Evolutionary conservation across 2,797 vertebrate species (phyloP).

Genomic region (Antennarius maculatus): DNA sequence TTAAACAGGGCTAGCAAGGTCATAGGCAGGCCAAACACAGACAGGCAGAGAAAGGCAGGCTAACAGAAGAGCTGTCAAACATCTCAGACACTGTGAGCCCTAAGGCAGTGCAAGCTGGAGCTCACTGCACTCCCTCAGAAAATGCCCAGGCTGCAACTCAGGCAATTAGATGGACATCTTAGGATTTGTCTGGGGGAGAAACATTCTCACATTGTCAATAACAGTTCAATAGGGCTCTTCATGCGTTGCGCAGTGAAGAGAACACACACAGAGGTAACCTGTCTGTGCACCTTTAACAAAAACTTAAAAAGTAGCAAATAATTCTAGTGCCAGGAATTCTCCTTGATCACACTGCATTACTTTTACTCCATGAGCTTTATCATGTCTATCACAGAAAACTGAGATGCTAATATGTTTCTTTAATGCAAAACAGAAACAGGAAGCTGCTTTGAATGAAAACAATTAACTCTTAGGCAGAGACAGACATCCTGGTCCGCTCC

Average conservation of each 20-base stretch:
- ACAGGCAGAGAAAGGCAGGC: conserved; percentile 9
- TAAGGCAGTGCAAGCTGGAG: conserved; percentile 32
- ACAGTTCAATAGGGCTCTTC: too few species aligned
- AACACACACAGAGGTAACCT: conserved; percentile 24
- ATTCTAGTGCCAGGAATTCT: conserved; percentile 27
- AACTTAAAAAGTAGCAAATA: too few species aligned
- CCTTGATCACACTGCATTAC: conserved; percentile 50
- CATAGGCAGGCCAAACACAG: conserved; percentile 37
- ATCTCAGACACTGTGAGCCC: conserved; percentile 36
- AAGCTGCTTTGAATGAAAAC: not conserved
- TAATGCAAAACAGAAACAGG: conserved; percentile 35
- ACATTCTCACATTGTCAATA: not conserved
- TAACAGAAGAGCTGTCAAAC: conserved; percentile 62
- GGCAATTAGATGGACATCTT: conserved; percentile 41
- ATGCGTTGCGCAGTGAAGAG: not conserved
- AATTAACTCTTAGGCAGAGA: conserved; percentile 10
- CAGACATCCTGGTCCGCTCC: conserved; percentile 14
- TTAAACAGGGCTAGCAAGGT: conserved; percentile 51
- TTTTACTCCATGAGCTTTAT: conserved; percentile 44
- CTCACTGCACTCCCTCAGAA: conserved; percentile 17
- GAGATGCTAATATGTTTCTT: conserved; percentile 28
- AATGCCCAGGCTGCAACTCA: conserved; percentile 31
- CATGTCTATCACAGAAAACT: conserved; percentile 25
- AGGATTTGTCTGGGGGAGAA: conserved; percentile 10
- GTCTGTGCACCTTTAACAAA: not conserved